These are phyloP conservation scores for Ophioninae sp. DNA, from an alignment of 2,888 invertebrate genomes.

Conservation along the genomic window DNA sequence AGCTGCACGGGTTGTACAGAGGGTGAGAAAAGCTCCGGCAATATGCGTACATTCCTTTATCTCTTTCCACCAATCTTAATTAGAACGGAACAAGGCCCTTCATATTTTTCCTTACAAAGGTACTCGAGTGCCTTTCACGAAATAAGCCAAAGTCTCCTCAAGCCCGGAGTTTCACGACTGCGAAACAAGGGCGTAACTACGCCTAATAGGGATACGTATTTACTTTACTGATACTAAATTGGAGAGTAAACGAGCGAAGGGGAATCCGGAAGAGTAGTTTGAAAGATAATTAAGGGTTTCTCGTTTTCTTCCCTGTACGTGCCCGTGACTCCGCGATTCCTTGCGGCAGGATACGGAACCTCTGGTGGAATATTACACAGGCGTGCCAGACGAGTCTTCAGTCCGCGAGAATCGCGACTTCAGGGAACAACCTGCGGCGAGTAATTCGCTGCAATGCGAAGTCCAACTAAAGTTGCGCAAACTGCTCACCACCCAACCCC, in stretches of 20 bases:
- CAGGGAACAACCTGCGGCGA: constrained; percentile 44
- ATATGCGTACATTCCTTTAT: neutral
- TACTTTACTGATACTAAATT: constrained; percentile 1
- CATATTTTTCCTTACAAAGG: neutral
- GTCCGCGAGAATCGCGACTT: constrained; percentile 18
- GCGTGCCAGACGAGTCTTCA: constrained; percentile 29
- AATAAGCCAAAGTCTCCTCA: neutral
- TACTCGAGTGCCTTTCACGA: neutral
- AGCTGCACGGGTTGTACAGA: neutral
- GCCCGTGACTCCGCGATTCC: neutral
- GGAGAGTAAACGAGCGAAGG: constrained; percentile 14
- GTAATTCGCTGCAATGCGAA: constrained; percentile 56
- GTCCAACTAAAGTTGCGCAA: constrained; percentile 54
- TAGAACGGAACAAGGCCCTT: neutral
- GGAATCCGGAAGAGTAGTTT: constrained; percentile 28
- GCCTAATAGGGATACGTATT: constrained; percentile 9
- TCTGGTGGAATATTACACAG: constrained; percentile 43
- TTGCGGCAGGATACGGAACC: constrained; percentile 1
- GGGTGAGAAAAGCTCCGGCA: neutral
- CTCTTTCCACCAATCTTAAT: neutral
- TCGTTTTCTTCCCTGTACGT: constrained; percentile 31
- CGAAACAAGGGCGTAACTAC: neutral
- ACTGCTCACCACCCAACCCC: constrained; percentile 17
- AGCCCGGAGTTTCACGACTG: neutral
- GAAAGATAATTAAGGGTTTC: constrained; percentile 41